Evolutionary conservation across 2,113 vertebrate genomes (phyloP), one percentile per base, ranked within the genome.

Genomic region (Bolborhynchus lineola): DNA sequence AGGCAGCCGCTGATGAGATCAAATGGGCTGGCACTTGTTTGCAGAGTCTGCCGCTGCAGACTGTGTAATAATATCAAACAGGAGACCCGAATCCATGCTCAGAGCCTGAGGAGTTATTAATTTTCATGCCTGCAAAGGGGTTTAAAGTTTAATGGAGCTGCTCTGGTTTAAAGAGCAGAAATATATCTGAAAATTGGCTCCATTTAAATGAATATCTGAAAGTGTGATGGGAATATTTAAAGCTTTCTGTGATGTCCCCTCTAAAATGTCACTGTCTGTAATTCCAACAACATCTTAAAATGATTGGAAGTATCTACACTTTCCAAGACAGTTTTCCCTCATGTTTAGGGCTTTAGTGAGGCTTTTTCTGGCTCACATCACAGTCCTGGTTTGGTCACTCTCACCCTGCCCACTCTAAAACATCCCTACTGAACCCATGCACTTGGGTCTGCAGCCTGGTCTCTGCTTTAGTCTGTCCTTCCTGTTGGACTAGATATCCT

Each of bases 81-180:
- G 6, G 8, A 57, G 52, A 63, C 15, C 12, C 1, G 10, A 67
- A 33, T 39, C 46, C 16, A 3, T 46, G 53, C 57, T 7, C 37
- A 39, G 20, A 59, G 14, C 29, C 59, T 47, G 57, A 93, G 23
- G 49, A 94, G 65, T 91, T 79, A 76, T 60, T 90, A 50, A 82
- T 69, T 57, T 52, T 55, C 70, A 10, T 70, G 41, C 46, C 62
- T 60, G 74, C 12, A 65, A 79, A 42, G 82, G n/a, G 14, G 29
- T 74, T 95, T 95, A 87, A 92, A 92, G 26, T 89, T 89, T 78
- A 92, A 94, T 81, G 50, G 68, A 79, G 42, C 33, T 8, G 12
- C 13, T 90, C 46, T 3, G 1, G 47, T 85, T 75, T 53, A 52
- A 91, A 92, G 47, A 64, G 42, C 18, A 64, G 68, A 92, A 91